Conservation (phyloP, 2,797 vertebrate genomes). For the Pogoniulus pusillus region DNA sequence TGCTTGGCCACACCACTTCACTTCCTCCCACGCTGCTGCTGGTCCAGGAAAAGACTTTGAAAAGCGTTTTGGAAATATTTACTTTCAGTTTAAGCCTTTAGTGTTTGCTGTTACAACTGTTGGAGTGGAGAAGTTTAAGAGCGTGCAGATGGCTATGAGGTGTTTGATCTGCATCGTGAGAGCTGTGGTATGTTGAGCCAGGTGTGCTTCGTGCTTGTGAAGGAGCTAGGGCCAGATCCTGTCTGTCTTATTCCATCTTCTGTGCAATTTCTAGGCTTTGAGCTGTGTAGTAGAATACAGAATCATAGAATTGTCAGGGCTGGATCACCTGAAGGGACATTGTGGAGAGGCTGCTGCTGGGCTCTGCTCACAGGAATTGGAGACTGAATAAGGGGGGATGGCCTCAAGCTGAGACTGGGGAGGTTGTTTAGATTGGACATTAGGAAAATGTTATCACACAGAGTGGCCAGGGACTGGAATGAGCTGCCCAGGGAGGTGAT, state of each 20-base stretch:
- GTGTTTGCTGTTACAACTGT: neutral
- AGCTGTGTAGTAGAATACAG: neutral
- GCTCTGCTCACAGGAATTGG: too few species aligned
- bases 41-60: neutral
- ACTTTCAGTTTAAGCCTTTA: neutral
- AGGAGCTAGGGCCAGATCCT: neutral
- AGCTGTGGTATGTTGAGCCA: fast-evolving
- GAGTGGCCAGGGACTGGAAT: too few species aligned
- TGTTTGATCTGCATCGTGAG: fast-evolving
- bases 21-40: fast-evolving
- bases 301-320: too few species aligned
- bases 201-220: fast-evolving
- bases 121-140: neutral
- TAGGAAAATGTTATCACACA: too few species aligned
- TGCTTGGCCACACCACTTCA: fast-evolving
- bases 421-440: too few species aligned
- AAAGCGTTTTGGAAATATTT: neutral
- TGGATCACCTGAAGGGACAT: too few species aligned
- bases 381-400: too few species aligned
- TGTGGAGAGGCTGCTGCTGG: too few species aligned
- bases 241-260: fast-evolving
- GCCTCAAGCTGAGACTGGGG: too few species aligned
- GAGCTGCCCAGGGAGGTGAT: too few species aligned
- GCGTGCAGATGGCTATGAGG: fast-evolving
- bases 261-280: neutral